These are phyloP conservation scores for Zele albiditarsus DNA, from an alignment of 2,888 invertebrate species.

Conservation along the genomic window DNA sequence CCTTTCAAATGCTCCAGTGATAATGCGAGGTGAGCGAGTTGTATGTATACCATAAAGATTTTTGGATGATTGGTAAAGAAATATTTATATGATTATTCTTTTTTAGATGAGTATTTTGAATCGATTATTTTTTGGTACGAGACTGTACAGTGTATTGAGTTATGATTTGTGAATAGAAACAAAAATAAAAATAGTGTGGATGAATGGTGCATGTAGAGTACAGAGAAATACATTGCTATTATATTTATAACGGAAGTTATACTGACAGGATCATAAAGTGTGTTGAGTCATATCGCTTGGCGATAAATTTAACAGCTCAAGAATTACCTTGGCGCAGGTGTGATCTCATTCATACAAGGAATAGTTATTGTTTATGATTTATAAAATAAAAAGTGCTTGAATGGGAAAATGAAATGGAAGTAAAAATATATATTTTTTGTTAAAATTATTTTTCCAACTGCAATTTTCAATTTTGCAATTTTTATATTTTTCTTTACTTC, in stretches of 20 bases:
- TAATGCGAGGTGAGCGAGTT: no score
- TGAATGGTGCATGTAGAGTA: background rate
- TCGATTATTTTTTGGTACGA: no score
- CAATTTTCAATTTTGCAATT: no score
- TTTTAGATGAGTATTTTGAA: no score
- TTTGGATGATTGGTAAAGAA: no score
- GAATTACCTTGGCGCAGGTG: constrained; percentile 16
- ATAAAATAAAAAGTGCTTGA: background rate
- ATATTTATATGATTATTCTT: no score
- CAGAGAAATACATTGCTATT: background rate
- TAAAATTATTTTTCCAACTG: background rate
- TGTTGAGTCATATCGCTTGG: constrained; percentile 3
- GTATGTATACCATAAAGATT: no score
- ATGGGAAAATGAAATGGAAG: background rate
- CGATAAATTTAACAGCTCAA: constrained; percentile 8
- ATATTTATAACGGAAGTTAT: background rate
- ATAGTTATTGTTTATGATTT: background rate
- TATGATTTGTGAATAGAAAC: background rate
- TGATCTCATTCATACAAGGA: constrained; percentile 1
- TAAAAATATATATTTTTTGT: background rate
- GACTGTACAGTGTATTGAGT: background rate
- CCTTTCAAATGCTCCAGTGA: no score
- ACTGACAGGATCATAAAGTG: background rate
- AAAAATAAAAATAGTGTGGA: background rate
- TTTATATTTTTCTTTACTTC: no score